phyloP scores from a whole-genome alignment of 37 sponge, comb jelly and placozoan species.

The Halisarca cf. caerulea region DNA sequence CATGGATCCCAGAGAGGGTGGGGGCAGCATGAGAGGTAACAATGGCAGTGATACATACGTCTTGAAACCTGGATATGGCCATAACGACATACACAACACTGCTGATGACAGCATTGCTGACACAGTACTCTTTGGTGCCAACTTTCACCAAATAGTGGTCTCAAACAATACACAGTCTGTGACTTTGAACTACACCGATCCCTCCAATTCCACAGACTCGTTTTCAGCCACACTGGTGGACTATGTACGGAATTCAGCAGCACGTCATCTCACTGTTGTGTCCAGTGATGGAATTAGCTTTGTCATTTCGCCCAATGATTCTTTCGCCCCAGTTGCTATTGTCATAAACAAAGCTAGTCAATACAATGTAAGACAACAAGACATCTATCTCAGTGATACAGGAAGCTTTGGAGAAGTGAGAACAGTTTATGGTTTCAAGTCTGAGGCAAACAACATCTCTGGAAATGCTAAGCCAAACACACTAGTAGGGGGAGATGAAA shows the following conservation, averaged over 20 bases:
- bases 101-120: conserved; percentile 12
- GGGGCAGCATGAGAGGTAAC: neutral
- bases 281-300: conserved; percentile 3
- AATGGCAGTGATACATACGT: conserved; percentile 38
- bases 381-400: neutral
- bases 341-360: neutral
- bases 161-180: neutral
- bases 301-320: neutral
- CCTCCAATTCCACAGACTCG: neutral
- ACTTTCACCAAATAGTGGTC: neutral
- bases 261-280: neutral
- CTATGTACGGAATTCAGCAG: neutral
- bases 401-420: neutral
- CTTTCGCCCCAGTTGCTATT: neutral
- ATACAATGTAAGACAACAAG: neutral
- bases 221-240: neutral
- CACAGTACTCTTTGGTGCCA: neutral
- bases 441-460: neutral
- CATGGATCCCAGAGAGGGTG: conserved; percentile 21
- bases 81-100: conserved; percentile 6
- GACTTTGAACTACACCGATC: neutral
- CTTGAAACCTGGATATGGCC: neutral
- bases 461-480: conserved; percentile 29
- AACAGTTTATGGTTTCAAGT: conserved; percentile 31
- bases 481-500: conserved; percentile 30